phyloP scores from a whole-genome alignment of 92 coral and sea anemone species.

The Epizoanthus rinbou region DNA sequence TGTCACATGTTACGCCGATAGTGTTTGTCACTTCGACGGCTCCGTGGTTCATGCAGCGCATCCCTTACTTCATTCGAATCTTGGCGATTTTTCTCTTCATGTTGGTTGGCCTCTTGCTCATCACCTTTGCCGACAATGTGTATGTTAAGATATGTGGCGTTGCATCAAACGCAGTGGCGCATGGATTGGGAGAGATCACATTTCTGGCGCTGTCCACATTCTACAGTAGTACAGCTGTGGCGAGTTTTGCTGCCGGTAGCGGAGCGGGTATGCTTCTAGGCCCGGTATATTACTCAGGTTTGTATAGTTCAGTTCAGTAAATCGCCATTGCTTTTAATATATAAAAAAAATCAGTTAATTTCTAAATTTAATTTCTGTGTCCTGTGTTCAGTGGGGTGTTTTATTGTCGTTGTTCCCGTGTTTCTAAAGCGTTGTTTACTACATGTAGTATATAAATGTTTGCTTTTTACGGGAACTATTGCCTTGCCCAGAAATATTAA shows the following conservation, averaged over 20 bases:
- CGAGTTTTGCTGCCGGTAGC: constrained; percentile 85
- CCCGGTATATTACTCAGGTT: constrained; percentile 80
- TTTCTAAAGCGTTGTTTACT: no score
- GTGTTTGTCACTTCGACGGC: constrained; percentile 56
- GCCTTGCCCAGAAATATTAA: no score
- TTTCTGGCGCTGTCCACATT: constrained; percentile 79
- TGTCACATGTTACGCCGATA: constrained; percentile 83
- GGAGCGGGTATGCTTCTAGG: constrained; percentile 84
- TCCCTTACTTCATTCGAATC: constrained; percentile 73
- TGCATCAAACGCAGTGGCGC: constrained; percentile 74
- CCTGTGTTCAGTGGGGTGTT: no score
- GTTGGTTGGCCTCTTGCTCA: constrained; percentile 68
- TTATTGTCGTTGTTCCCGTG: no score
- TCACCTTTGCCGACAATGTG: constrained; percentile 65
- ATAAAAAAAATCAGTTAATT: no score
- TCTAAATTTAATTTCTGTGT: no score
- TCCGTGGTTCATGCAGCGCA: constrained; percentile 85
- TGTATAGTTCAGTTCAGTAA: background rate
- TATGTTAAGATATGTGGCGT: constrained; percentile 79
- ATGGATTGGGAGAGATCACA: constrained; percentile 82
- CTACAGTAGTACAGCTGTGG: constrained; percentile 67
- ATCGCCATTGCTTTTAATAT: background rate
- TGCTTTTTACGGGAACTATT: no score
- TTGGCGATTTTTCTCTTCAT: constrained; percentile 68
- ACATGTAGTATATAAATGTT: no score